Evolutionary conservation across 2,113 vertebrate species (phyloP), one percentile per base, ranked within the genome.

Genomic region (Osmerus eperlanus): DNA sequence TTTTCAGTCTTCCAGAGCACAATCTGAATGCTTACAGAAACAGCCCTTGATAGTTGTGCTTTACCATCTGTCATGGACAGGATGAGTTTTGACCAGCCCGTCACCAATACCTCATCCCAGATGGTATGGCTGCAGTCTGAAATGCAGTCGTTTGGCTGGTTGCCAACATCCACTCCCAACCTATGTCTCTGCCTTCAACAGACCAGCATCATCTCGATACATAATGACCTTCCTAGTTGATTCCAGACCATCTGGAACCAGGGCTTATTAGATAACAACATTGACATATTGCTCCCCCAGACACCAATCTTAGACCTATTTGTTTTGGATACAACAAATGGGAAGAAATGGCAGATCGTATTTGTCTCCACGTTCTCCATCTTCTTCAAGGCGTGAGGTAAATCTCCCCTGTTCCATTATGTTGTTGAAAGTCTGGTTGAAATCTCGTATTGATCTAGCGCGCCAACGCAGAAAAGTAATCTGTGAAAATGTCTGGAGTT

Each of bases 201-300:
- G 9, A 47, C 8, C 41, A 47, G 41, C 41, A 47, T 47, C 41
- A 47, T 47, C 1, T 47, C 5, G 41, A 47, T 47, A 47, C 41
- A 47, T 2, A 19, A 28, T 62, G 23, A 28, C 14, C 19, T 28
- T 28, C 25, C 21, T 15, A 62, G 15, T 6, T 12, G 14, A 62
- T 62, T 62, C 18, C 14, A 62, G 12, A 29, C 23, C 25, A 75
- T 67, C 61, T 61, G 62, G 18, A 72, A 73, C 62, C 73, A 62
- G 74, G 47, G 62, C 77, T 85, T 79, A 87, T 86, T 84, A 75
- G 86, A 84, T 80, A 80, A 80, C 36, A 23, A 12, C 70, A 64
- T 18, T 82, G 77, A 84, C 69, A 74, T 76, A 81, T 78, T 3
- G n/a, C 65, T 75, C 76, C 71, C 62, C 52, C 58, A 5, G 52